Conservation (phyloP, 2,797 vertebrate species). For the Siniperca obscura region DNA sequence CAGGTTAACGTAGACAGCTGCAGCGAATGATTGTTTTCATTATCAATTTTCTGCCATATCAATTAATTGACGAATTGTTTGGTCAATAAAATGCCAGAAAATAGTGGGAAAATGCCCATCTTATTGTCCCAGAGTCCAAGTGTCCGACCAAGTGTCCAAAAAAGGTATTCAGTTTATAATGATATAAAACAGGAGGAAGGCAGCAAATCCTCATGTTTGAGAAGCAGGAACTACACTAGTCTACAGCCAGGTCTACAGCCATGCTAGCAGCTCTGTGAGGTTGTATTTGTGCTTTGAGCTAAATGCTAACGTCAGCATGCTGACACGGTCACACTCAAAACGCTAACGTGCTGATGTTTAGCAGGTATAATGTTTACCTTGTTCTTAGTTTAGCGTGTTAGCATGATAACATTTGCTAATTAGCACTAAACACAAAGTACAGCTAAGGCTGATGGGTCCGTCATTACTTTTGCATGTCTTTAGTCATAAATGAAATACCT, state of each 20-base stretch:
- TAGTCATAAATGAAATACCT: not conserved
- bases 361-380: not conserved
- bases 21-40: not conserved
- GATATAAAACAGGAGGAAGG: not conserved
- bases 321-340: not conserved
- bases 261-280: not conserved
- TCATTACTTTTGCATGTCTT: not conserved
- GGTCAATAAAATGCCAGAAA: not conserved
- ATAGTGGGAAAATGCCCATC: not conserved
- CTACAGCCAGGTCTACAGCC: not conserved
- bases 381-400: not conserved
- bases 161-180: not conserved
- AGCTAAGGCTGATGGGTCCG: not conserved
- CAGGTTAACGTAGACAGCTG: conserved; percentile 10
- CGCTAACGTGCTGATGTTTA: not conserved
- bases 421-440: too few relatives aligned
- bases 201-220: not conserved
- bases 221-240: not conserved
- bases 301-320: not conserved
- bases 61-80: not conserved
- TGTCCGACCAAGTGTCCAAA: not conserved
- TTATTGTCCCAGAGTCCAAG: not conserved
- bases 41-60: not conserved
- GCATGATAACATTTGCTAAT: not conserved
- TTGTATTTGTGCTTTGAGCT: not conserved